Percentiles rank a stretch among this genome's conserved stretches.
Conservation (phyloP, 2,888 invertebrate species). For the Hylaea fasciaria region DNA sequence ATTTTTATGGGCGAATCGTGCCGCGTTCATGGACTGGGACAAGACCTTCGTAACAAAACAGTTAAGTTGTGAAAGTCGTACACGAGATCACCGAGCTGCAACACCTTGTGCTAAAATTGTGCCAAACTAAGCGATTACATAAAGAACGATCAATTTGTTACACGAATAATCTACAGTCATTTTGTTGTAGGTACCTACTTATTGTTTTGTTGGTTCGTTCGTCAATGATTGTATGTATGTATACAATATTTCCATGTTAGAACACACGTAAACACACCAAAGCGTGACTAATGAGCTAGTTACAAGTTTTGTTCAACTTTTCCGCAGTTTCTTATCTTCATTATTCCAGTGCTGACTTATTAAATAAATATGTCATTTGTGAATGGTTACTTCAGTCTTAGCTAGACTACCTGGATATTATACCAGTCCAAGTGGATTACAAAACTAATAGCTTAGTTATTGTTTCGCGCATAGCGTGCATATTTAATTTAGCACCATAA, state of each 20-base stretch:
- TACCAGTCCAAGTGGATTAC: background rate
- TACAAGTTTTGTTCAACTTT: constrained; percentile 11
- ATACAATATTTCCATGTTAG: constrained; percentile 10
- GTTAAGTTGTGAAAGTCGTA: constrained; percentile 62
- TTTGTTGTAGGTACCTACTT: constrained; percentile 17
- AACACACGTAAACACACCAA: constrained; percentile 14
- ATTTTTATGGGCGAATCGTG: constrained; percentile 49
- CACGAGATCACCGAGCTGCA: constrained; percentile 53
- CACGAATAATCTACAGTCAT: constrained; percentile 25
- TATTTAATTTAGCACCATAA: constrained; percentile 32
- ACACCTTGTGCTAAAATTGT: constrained; percentile 55
- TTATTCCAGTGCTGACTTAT: background rate
- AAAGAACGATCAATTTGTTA: constrained; percentile 43
- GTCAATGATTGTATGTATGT: constrained; percentile 16
- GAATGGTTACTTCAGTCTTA: no score
- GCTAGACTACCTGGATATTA: background rate
- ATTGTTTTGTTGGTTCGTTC: constrained; percentile 14
- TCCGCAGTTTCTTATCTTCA: constrained; percentile 11
- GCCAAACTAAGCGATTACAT: constrained; percentile 55
- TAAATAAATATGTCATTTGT: background rate
- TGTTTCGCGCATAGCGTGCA: constrained; percentile 17
- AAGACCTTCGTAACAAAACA: constrained; percentile 58
- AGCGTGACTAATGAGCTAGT: constrained; percentile 9
- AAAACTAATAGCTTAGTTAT: no score
- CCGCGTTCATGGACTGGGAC: constrained; percentile 46